These are phyloP conservation scores for Holothuria scabra DNA, from an alignment of 53 echinoderm and acorn worm genomes.

Conservation along the genomic window DNA sequence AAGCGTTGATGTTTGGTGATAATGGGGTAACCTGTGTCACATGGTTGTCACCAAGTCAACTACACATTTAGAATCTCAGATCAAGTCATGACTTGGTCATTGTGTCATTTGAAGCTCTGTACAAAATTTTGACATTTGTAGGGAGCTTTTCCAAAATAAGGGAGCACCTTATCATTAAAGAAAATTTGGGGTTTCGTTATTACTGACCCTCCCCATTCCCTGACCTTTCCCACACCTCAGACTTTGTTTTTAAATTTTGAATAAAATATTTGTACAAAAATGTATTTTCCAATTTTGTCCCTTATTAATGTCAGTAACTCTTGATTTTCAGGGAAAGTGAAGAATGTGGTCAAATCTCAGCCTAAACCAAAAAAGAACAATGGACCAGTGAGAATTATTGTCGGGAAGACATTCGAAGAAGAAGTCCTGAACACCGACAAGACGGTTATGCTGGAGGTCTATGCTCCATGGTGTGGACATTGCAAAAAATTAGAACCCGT, in stretches of 20 bases:
- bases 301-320: background rate
- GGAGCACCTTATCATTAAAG: too few relatives aligned
- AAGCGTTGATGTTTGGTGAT: too few relatives aligned
- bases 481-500: constrained; percentile 93
- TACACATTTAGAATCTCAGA: too few relatives aligned
- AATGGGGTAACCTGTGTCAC: too few relatives aligned
- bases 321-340: constrained; percentile 68
- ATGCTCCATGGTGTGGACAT: constrained; percentile 99
- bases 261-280: background rate
- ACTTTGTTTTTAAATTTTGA: background rate
- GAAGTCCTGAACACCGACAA: constrained; percentile 79
- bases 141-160: too few relatives aligned
- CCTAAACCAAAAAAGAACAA: constrained; percentile 85
- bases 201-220: too few relatives aligned
- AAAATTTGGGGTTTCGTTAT: too few relatives aligned
- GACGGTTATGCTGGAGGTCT: constrained; percentile 88
- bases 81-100: too few relatives aligned
- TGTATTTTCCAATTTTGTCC: too few relatives aligned
- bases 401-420: constrained; percentile 90
- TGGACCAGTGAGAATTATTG: constrained; percentile 82
- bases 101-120: too few relatives aligned
- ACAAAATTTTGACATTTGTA: too few relatives aligned
- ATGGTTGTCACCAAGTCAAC: too few relatives aligned
- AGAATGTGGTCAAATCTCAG: constrained; percentile 95
- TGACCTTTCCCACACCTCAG: background rate